These are phyloP conservation scores for Carettochelys insculpta DNA, from an alignment of 2,113 vertebrate species.

Conservation along the genomic window DNA sequence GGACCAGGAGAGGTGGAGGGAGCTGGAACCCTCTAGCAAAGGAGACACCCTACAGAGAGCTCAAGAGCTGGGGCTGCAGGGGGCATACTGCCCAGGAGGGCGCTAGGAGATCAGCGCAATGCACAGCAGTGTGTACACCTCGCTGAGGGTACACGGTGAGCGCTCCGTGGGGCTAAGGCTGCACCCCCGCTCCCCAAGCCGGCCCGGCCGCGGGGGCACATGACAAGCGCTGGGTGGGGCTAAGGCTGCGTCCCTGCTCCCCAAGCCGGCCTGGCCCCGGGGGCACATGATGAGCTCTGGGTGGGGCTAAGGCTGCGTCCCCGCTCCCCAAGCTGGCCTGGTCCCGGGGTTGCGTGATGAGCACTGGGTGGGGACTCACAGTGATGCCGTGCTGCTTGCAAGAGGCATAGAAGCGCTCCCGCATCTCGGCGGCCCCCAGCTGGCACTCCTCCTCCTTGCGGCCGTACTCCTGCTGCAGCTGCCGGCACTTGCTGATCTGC, in stretches of 20 bases:
- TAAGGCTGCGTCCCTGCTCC: not conserved
- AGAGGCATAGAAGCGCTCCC: constrained; percentile 85
- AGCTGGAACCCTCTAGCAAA: not conserved
- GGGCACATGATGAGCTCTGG: constrained; percentile 77
- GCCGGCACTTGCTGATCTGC: constrained; percentile 89
- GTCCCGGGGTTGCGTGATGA: too few species aligned
- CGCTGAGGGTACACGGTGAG: too few species aligned
- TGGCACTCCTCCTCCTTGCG: constrained; percentile 89
- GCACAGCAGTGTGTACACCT: not conserved
- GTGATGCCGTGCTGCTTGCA: constrained; percentile 92
- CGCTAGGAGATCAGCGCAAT: not conserved
- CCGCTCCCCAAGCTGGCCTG: too few species aligned
- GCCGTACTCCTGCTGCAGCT: constrained; percentile 88
- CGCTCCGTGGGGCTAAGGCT: not conserved
- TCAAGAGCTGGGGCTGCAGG: not conserved
- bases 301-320: not conserved
- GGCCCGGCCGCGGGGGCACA: constrained; percentile 52
- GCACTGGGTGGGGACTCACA: constrained; percentile 71
- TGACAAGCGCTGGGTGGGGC: constrained; percentile 60
- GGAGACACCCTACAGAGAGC: not conserved
- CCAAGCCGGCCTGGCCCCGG: not conserved
- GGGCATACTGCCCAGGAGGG: not conserved
- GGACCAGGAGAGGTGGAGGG: not conserved
- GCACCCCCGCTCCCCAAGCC: not conserved
- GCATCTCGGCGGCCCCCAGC: constrained; percentile 80